Percentiles rank a stretch among this genome's conserved stretches.
phyloP scores from a whole-genome alignment of 2,113 vertebrate species.

The Hippocampus abdominalis region DNA sequence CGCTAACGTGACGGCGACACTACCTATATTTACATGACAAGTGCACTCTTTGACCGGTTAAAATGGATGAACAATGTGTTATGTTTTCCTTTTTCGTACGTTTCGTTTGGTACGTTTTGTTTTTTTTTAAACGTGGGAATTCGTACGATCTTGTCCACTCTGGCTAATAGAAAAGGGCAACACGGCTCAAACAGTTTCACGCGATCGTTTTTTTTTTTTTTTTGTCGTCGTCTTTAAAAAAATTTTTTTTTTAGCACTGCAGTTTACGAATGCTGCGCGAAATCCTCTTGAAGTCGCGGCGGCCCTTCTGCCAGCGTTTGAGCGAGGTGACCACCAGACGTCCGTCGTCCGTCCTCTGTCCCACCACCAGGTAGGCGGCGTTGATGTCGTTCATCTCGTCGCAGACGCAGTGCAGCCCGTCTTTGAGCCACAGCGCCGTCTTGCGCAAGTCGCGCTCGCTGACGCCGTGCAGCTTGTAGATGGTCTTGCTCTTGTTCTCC shows the following conservation, averaged over 20 bases:
- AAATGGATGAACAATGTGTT: no score
- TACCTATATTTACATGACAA: no score
- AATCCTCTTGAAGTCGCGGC: conserved; percentile 92
- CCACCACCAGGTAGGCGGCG: conserved; percentile 94
- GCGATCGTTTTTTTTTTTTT: not conserved
- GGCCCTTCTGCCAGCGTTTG: conserved; percentile 95
- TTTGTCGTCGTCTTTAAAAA: not conserved
- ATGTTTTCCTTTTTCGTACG: no score
- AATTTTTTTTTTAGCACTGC: conserved; percentile 77
- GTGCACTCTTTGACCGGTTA: no score
- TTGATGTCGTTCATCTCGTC: conserved; percentile 98
- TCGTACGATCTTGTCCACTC: not conserved
- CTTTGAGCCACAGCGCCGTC: conserved; percentile 89
- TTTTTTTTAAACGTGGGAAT: not conserved
- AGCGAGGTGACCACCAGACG: conserved; percentile 95
- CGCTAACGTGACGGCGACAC: no score
- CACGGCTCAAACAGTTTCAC: conserved; percentile 12
- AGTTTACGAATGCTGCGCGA: conserved; percentile 95
- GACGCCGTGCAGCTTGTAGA: conserved; percentile 93
- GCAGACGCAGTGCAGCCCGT: conserved; percentile 91
- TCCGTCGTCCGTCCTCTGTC: conserved; percentile 85
- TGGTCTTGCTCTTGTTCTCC: conserved; percentile 93
- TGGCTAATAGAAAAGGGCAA: not conserved
- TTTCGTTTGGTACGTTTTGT: no score
- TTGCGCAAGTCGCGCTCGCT: conserved; percentile 89